Base-by-base conservation (phyloP, 2,888 invertebrate genomes). In the Anthoptus insignis region DNA sequence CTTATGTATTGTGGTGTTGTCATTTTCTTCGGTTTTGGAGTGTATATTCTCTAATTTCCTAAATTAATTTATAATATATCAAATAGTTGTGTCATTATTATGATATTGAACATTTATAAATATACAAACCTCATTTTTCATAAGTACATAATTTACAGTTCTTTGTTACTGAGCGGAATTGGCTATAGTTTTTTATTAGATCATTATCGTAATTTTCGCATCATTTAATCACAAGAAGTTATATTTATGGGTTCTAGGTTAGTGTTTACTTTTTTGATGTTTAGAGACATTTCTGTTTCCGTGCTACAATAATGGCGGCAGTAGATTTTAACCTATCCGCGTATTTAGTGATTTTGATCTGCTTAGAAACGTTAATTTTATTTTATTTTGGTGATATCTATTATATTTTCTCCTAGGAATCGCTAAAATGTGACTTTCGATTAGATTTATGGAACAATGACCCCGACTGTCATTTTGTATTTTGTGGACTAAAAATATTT, bases 1-100 rank as follows among this genome's bases (percentile, higher is more conserved):
- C 94, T 67, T 81, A 82, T 73, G 91, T 91, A 87, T 93, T 94
- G 93, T 93, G 94, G 94, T 95, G 94, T 94, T 94, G 93, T 94
- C 79, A 78, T 77, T 80, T 80, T 75, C 72, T 72, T 67, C 76
- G 69, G 92, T 93, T 91, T 93, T 71, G 77, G 66, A 65, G 74
- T 81, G 70, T 76, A 77, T 78, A 78, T 73, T 64, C 63, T 66
- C 66, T 69, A 67, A 72, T 59, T 47, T 19, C 52, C 64, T 58
- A 69, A 76, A 32, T 69, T 65, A 34, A 42, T 68, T 47, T 42
- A 56, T 24, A 32, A 57, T 68, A 72, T 73, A 71, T 66, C 66
- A 39, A 54, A 42, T 68, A 68, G 65, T 79, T 78, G 75, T 76
- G 77, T 84, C 77, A 83, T 74, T 77, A 78, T 72, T 76, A 63